Evolutionary conservation across 2,797 vertebrate species (phyloP).

Genomic region (Semotilus atromaculatus): DNA sequence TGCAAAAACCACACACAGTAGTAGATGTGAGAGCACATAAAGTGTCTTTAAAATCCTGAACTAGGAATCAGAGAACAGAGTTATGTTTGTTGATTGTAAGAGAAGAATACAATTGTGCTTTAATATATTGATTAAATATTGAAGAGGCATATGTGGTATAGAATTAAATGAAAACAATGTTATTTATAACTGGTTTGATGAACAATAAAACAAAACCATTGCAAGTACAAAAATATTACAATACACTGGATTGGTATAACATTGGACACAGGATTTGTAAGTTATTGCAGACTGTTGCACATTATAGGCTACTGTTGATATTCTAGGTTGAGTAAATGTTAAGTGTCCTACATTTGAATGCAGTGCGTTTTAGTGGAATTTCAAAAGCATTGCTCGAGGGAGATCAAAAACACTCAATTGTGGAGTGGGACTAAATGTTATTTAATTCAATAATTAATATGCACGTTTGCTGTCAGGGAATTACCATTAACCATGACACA

Average conservation of each 20-base stretch:
- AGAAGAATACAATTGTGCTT: background rate
- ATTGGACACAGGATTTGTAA: background rate
- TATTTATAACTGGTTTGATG: background rate
- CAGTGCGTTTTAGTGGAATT: background rate
- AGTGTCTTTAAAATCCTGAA: background rate
- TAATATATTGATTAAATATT: background rate
- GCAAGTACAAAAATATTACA: background rate
- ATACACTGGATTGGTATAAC: background rate
- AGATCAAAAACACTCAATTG: slow-evolving; percentile 18
- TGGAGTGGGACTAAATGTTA: slow-evolving; percentile 36
- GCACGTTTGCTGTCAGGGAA: background rate
- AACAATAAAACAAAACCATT: background rate
- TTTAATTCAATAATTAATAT: slow-evolving; percentile 32
- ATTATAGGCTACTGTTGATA: slow-evolving; percentile 3
- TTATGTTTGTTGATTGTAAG: background rate
- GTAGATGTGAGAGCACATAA: background rate
- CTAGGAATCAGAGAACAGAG: background rate
- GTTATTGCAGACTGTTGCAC: background rate
- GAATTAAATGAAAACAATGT: background rate
- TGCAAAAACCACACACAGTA: background rate
- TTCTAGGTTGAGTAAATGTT: slow-evolving; percentile 17
- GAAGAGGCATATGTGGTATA: background rate
- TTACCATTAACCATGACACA: background rate
- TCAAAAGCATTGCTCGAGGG: slow-evolving; percentile 19
- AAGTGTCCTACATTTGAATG: slow-evolving; percentile 35